Percentiles rank a stretch among this genome's conserved stretches.
phyloP scores from a whole-genome alignment of 2,888 invertebrate genomes.

The Lumbricus terrestris region DNA sequence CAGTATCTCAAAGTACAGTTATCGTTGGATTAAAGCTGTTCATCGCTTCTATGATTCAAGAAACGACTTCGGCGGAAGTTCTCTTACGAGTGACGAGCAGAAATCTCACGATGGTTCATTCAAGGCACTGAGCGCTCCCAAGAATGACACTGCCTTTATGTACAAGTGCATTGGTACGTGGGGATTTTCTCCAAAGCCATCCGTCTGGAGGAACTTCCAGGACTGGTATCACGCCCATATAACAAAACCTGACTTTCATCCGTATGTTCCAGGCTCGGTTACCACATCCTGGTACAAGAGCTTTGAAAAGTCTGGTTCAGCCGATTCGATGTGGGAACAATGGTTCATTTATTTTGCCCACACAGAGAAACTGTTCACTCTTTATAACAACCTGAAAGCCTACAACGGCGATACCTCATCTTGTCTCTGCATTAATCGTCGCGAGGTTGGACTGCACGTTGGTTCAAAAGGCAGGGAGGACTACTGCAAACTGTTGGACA shows the following conservation, averaged over 20 bases:
- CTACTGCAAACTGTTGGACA: conserved; percentile 7
- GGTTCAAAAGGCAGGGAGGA: conserved; percentile 13
- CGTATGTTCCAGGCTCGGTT: conserved; percentile 30
- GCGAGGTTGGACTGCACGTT: conserved; percentile 23
- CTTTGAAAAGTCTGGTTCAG: conserved; percentile 18
- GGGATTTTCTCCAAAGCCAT: conserved; percentile 33
- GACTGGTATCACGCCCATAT: conserved; percentile 30
- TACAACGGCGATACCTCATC: not conserved
- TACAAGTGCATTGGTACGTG: conserved; percentile 35
- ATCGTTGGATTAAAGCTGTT: conserved; percentile 24
- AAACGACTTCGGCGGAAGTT: conserved; percentile 18
- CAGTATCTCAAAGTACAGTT: conserved; percentile 13
- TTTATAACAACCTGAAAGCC: conserved; percentile 23
- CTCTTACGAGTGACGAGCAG: conserved; percentile 17
- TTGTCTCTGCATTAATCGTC: conserved; percentile 22
- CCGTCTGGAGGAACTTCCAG: conserved; percentile 34
- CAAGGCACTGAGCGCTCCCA: conserved; percentile 4
- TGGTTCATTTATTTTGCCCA: conserved; percentile 34
- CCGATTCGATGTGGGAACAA: conserved; percentile 35
- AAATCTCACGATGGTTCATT: not conserved
- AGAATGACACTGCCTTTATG: conserved; percentile 24
- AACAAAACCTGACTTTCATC: conserved; percentile 24
- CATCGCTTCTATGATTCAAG: not conserved
- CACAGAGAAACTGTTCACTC: conserved; percentile 10
- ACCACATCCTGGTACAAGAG: conserved; percentile 32